phyloP scores from a whole-genome alignment of 2,797 vertebrate genomes.

The Alca torda region DNA sequence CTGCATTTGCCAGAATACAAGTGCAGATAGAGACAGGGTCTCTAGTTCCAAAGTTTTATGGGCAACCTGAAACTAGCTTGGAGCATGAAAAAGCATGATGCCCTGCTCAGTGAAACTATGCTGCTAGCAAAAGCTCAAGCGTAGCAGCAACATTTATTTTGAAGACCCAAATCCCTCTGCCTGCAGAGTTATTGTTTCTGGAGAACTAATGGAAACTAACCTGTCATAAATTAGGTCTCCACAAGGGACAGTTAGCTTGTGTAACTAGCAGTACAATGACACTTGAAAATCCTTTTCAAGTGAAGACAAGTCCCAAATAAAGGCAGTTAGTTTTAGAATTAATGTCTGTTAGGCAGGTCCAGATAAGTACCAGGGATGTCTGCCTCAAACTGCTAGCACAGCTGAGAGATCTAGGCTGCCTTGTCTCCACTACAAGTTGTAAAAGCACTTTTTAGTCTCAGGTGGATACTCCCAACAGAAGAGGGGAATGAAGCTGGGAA shows the following conservation, averaged over 20 bases:
- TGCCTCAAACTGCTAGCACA: neutral
- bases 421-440: neutral
- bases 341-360: neutral
- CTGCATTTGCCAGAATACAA: neutral
- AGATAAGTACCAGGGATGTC: neutral
- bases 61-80: neutral
- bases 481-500: neutral
- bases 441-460: neutral
- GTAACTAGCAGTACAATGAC: neutral
- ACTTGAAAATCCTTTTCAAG: neutral
- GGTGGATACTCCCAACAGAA: neutral
- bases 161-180: neutral
- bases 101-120: neutral
- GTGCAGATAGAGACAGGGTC: neutral
- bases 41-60: neutral
- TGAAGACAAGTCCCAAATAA: slow-evolving; percentile 1
- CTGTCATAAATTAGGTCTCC: neutral
- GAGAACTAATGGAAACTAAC: neutral
- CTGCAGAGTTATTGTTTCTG: neutral
- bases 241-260: neutral
- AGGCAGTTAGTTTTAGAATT: neutral
- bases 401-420: neutral
- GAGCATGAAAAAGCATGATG: neutral
- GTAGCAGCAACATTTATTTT: neutral
- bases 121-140: neutral